Evolutionary conservation across 2,797 vertebrate species (phyloP).

Genomic region (Thripadectes ignobilis): DNA sequence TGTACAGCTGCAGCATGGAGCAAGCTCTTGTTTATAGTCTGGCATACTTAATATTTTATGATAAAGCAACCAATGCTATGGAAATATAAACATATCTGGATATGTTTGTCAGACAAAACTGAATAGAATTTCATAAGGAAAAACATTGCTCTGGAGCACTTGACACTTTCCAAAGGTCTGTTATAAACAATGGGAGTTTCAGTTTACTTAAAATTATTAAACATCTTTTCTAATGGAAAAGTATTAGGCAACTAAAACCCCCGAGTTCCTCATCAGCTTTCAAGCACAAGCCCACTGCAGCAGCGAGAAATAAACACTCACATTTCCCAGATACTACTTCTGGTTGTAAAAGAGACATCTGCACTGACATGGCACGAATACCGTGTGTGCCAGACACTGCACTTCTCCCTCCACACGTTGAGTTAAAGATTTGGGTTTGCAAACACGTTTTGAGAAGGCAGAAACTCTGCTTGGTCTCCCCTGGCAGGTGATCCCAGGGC

Average conservation of each 20-base stretch:
- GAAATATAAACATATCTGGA: conserved; percentile 56
- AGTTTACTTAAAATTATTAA: conserved; percentile 57
- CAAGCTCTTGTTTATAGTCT: conserved; percentile 29
- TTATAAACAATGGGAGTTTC: conserved; percentile 62
- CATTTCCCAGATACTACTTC: not conserved
- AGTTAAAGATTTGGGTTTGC: not conserved
- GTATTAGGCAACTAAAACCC: conserved; percentile 51
- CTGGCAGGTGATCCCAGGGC: not conserved
- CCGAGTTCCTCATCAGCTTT: not conserved
- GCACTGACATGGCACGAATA: rapidly evolving
- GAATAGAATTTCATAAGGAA: conserved; percentile 59
- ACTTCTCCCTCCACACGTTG: rapidly evolving
- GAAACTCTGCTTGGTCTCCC: not conserved
- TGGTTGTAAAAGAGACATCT: not conserved
- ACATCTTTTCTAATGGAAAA: conserved; percentile 68
- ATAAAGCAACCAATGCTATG: conserved; percentile 53
- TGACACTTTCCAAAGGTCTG: conserved; percentile 62
- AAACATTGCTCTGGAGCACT: conserved; percentile 57
- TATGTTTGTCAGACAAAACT: conserved; percentile 59
- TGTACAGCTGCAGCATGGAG: conserved; percentile 22
- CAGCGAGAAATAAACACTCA: conserved; percentile 20
- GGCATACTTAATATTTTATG: conserved; percentile 50
- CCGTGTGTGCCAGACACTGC: not conserved
- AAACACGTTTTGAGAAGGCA: not conserved
- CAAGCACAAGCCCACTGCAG: not conserved